Percentiles rank a stretch among this genome's conserved stretches.
Conservation (phyloP, 2,888 invertebrate species). For the Hermaeophaga mercurialis region DNA sequence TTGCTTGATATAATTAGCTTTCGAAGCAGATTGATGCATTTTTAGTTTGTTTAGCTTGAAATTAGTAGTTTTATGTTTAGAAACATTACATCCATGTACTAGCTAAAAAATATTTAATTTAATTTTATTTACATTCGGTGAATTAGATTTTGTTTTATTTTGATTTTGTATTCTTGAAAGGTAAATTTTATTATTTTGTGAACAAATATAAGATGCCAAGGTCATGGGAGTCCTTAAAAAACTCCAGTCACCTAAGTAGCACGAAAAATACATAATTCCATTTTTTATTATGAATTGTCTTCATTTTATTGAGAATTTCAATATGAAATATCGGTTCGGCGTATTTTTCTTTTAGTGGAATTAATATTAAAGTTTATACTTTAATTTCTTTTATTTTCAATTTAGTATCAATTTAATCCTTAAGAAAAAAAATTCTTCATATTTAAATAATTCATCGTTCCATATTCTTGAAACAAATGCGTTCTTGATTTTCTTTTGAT, state of each 20-base stretch:
- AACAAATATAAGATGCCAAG: slow-evolving; percentile 24
- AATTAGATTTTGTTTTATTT: slow-evolving; percentile 8
- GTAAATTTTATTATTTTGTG: not conserved
- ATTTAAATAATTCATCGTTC: too few relatives aligned
- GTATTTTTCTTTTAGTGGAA: not conserved
- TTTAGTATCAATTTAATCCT: too few relatives aligned
- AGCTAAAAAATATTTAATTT: not conserved
- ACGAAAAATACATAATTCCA: too few relatives aligned
- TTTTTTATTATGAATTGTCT: too few relatives aligned
- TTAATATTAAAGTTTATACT: not conserved
- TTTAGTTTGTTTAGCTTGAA: slow-evolving; percentile 25
- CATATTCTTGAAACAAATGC: too few relatives aligned
- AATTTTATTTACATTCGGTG: not conserved
- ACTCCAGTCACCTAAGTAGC: slow-evolving; percentile 19
- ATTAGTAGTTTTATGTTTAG: slow-evolving; percentile 24
- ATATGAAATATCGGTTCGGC: not conserved
- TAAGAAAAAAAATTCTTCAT: too few relatives aligned
- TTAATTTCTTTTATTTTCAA: not conserved
- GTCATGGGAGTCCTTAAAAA: slow-evolving; percentile 29
- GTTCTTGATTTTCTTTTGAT: too few relatives aligned
- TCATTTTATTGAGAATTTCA: too few relatives aligned
- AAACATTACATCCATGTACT: slow-evolving; percentile 4
- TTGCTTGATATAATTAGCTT: slow-evolving; percentile 26
- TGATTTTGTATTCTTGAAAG: not conserved
- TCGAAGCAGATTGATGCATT: slow-evolving; percentile 34